A percentile compares a stretch with the other conserved stretches of the same genome.
Evolutionary conservation across 1,140 invertebrate genomes (phyloP).

Genomic region (Drosophila grimshawi): DNA sequence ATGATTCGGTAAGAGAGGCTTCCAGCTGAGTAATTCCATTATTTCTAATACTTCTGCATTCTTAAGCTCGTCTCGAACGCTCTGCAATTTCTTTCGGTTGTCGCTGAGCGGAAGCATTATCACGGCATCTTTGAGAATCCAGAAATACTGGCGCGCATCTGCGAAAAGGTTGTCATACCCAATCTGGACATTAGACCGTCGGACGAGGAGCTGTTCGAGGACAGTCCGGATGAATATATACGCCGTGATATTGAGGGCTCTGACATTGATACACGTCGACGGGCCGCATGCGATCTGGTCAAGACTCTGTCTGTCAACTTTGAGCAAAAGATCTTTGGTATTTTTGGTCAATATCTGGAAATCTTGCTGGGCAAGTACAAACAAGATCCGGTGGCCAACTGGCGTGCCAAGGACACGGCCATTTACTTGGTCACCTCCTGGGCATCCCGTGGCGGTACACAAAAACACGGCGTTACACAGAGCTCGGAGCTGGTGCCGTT

Average conservation of each 20-base stretch:
- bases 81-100: conserved; percentile 96
- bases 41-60: neutral
- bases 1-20: conserved; percentile 90
- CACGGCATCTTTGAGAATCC: conserved; percentile 95
- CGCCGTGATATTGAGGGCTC: conserved; percentile 98
- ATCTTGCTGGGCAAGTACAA: conserved; percentile 92
- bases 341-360: conserved; percentile 96
- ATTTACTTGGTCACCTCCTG: conserved; percentile 98
- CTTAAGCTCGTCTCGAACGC: conserved; percentile 96
- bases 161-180: conserved; percentile 98
- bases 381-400: conserved; percentile 90
- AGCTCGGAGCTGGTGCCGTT: conserved; percentile 95
- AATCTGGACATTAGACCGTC: conserved; percentile 98
- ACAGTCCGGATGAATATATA: conserved; percentile 99
- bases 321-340: conserved; percentile 95
- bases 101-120: conserved; percentile 95
- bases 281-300: conserved; percentile 98
- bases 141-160: conserved; percentile 94
- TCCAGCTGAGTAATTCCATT: neutral
- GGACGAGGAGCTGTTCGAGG: conserved; percentile 98
- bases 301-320: conserved; percentile 94
- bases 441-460: conserved; percentile 95
- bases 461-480: conserved; percentile 95
- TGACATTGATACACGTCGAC: conserved; percentile 97
- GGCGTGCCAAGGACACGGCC: conserved; percentile 98